phyloP scores from a whole-genome alignment of 2,113 vertebrate species.

The Macroglossus sobrinus region DNA sequence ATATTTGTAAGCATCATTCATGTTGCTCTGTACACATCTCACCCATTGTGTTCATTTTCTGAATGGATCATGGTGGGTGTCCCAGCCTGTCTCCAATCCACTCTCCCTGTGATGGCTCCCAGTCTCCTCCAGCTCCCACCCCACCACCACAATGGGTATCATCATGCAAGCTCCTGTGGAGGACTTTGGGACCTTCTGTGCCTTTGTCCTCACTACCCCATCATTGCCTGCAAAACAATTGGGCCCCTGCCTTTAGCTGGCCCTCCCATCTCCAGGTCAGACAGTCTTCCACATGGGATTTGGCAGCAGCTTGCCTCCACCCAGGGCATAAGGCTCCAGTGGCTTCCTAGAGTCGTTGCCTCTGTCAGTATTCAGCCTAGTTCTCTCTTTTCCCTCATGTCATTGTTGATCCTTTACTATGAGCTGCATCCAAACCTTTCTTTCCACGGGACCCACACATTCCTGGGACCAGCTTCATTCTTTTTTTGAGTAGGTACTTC shows the following conservation, averaged over 20 bases:
- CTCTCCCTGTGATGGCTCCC: neutral
- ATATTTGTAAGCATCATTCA: neutral
- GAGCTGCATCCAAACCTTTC: neutral
- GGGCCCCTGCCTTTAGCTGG: neutral
- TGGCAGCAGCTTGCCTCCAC: no score
- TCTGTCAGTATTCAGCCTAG: neutral
- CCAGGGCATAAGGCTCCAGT: neutral
- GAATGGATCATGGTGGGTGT: neutral
- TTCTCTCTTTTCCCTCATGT: no score
- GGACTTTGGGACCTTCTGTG: neutral
- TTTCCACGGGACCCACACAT: neutral
- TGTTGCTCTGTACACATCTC: rapidly evolving
- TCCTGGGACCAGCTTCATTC: neutral
- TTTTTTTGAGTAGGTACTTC: neutral
- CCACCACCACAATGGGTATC: neutral
- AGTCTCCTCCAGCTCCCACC: neutral
- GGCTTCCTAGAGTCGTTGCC: neutral
- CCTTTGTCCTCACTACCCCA: neutral
- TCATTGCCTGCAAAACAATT: rapidly evolving
- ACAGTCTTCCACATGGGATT: neutral
- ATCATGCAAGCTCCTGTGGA: neutral
- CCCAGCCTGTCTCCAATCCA: neutral
- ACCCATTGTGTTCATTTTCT: neutral
- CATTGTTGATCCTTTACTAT: no score
- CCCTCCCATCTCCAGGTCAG: neutral